Base-by-base conservation (phyloP, 2,113 vertebrate genomes). In the Hylia prasina region DNA sequence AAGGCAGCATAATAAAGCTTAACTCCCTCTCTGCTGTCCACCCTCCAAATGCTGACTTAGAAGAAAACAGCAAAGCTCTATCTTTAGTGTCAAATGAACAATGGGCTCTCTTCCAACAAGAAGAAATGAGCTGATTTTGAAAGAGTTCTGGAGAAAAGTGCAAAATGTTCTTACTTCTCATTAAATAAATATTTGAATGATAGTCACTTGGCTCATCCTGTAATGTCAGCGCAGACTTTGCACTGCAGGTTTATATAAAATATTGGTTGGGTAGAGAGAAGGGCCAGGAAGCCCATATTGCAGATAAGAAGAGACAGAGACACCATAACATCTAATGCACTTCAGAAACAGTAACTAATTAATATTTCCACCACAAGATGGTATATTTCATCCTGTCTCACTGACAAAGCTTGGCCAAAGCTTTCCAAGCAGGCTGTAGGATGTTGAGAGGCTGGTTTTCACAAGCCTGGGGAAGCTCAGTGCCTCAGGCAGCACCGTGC, bases 71-170 rank as follows among this genome's bases (percentile, higher is more conserved):
- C 84, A 96, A 97, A 97, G 96, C 94, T 95, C 97, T 97, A 90
- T 98, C 97, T 98, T 97, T 94, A 98, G 91, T 20, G 45, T 97
- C 97, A 97, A 93, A 93, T n/a, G 97, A 97, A 97, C 96, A 97
- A 98, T 90, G 95, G 96, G 97, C 95, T 82, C 86, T 93, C 89
- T 97, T 97, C 97, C 97, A 94, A 84, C 58, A 72, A 82, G 89
- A 89, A 97, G 93, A 97, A 97, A 97, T 95, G 81, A 98, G 89
- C 93, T 97, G 93, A 88, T 97, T 96, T 98, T 97, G 96, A 97
- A 95, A 97, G 92, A 96, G 87, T 80, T 97, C 93, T 89, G 89
- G 92, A 97, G 91, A 91, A 93, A 97, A 97, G 96, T 96, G 95
- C 96, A 96, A 93, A 98, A 93, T 96, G 95, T 98, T 98, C 97